Evolutionary conservation across 2,888 invertebrate genomes (phyloP).

Genomic region (Hemithea aestivaria): DNA sequence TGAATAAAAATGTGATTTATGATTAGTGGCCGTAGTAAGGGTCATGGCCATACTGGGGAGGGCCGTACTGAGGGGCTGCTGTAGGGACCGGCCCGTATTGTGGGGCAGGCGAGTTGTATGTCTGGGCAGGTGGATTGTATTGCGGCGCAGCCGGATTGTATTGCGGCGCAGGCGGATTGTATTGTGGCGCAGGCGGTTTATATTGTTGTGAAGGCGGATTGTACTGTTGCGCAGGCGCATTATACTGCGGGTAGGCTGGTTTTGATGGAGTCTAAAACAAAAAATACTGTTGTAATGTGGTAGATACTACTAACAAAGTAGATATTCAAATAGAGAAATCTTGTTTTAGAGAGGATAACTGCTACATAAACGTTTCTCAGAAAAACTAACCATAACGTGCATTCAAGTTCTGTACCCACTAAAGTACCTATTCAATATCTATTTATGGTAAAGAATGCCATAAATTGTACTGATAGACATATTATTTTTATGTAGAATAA

Average conservation of each 20-base stretch:
- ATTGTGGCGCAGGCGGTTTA: background rate
- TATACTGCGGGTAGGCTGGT: conserved; percentile 9
- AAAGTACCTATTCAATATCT: conserved; percentile 1
- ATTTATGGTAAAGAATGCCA: conserved; percentile 20
- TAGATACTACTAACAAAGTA: too few species aligned
- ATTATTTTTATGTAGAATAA: too few species aligned
- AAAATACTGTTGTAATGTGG: conserved; percentile 2
- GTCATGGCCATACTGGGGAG: conserved; percentile 45
- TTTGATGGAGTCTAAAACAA: conserved; percentile 16
- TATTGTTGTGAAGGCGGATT: conserved; percentile 4
- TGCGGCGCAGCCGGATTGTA: background rate
- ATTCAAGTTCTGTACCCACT: conserved; percentile 7
- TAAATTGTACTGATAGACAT: conserved; percentile 14
- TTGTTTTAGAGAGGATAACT: conserved; percentile 15
- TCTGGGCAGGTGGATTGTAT: conserved; percentile 4
- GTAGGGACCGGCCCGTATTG: conserved; percentile 11
- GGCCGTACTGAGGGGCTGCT: conserved; percentile 16
- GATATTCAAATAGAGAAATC: background rate
- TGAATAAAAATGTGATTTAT: conserved; percentile 1
- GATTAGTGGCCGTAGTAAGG: conserved; percentile 61
- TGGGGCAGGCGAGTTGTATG: conserved; percentile 5
- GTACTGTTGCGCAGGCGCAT: conserved; percentile 3
- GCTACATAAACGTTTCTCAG: conserved; percentile 14
- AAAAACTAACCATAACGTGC: conserved; percentile 12
- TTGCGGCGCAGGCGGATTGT: background rate